These are phyloP conservation scores for Heterodera filipjevi DNA, from an alignment of 2,888 invertebrate species.

Conservation along the genomic window DNA sequence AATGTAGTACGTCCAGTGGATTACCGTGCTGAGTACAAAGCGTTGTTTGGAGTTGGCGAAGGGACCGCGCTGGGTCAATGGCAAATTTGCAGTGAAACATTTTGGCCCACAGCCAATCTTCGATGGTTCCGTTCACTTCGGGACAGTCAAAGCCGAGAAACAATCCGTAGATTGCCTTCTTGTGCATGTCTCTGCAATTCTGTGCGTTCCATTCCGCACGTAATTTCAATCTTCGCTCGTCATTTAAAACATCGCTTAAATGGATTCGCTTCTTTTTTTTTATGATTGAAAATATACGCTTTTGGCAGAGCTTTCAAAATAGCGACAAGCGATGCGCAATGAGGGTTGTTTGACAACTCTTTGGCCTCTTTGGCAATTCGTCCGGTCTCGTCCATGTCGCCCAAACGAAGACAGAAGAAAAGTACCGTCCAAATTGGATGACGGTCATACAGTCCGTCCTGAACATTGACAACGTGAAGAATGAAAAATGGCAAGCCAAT, in stretches of 20 bases:
- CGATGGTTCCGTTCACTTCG: conserved; percentile 52
- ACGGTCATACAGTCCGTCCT: conserved; percentile 43
- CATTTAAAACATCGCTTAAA: conserved; percentile 39
- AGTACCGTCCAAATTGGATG: conserved; percentile 49
- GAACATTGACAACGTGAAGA: not conserved
- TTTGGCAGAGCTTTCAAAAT: conserved; percentile 32
- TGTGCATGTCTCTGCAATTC: conserved; percentile 52
- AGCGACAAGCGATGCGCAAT: conserved; percentile 39
- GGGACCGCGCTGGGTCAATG: conserved; percentile 47
- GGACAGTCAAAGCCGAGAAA: conserved; percentile 55
- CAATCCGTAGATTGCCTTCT: conserved; percentile 55
- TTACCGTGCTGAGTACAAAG: conserved; percentile 59
- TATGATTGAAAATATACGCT: conserved; percentile 16
- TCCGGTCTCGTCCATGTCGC: conserved; percentile 28
- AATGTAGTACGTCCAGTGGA: not conserved
- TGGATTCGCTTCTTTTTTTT: not conserved
- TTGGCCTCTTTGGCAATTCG: conserved; percentile 35
- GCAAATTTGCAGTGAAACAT: conserved; percentile 53
- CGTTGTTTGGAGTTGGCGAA: conserved; percentile 55
- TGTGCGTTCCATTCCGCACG: conserved; percentile 58
- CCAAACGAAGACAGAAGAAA: conserved; percentile 44
- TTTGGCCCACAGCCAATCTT: conserved; percentile 63
- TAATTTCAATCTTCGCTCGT: conserved; percentile 53
- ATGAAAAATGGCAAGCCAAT: not conserved
- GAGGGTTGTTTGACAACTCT: conserved; percentile 38